Base-by-base conservation (phyloP, 2,797 vertebrate genomes). In the Neomorphus geoffroyi region DNA sequence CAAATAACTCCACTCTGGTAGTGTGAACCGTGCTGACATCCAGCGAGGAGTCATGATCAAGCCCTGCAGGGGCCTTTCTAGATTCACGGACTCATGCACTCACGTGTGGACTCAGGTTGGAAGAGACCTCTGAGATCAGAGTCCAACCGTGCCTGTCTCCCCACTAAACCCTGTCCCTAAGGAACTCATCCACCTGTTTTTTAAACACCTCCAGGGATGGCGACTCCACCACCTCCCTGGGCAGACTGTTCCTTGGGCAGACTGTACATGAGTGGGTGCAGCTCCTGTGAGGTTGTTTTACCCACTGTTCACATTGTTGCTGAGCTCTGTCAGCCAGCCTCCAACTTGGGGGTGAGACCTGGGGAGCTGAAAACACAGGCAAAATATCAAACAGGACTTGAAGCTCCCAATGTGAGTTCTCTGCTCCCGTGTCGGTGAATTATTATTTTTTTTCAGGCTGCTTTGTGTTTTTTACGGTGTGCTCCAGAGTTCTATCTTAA, bases 231-330 rank as follows among this genome's bases (percentile, higher is more conserved):
- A n/a, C n/a, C n/a, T n/a, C n/a, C n/a, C n/a, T n/a, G n/a, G n/a
- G n/a, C n/a, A n/a, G n/a, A n/a, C n/a, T n/a, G n/a, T n/a, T n/a
- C n/a, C n/a, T n/a, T n/a, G n/a, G n/a, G n/a, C n/a, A n/a, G n/a
- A n/a, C n/a, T n/a, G n/a, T n/a, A 2, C 0, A 0, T 17, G n/a
- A 19, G 6, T 12, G 19, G 27, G 8, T 46, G 24, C 21, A 66
- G 37, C 28, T 65, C n/a, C 37, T 32, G 0, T 3, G 58, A 50
- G 12, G 8, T 41, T 54, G 21, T 16, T 51, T 35, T 32, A 0
- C 48, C 26, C 26, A 1, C 43, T 57, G 67, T 54, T 57, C 18
- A 6, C 9, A 9, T 4, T 0, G 0, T 3, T 30, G 21, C 27
- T 50, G 48, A 73, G 14, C 18, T 88, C 48, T 69, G 56, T 11